phyloP scores from a whole-genome alignment of 2,113 vertebrate species.

The Mesitornis unicolor region DNA sequence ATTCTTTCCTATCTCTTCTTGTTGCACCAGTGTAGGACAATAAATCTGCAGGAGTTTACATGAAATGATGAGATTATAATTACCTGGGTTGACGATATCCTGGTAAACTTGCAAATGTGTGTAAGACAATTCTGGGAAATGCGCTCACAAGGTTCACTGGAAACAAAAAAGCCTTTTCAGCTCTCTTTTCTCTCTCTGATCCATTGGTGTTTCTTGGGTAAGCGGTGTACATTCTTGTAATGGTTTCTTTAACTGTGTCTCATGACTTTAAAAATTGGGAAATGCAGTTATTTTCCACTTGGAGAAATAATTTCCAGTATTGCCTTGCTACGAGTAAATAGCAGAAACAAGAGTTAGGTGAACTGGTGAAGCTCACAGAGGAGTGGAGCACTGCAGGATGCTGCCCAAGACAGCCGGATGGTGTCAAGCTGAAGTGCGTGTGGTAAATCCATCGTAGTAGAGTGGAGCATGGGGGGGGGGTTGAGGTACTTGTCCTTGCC shows the following conservation, averaged over 20 bases:
- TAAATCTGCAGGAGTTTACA: neutral
- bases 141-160: neutral
- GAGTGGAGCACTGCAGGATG: too few species aligned
- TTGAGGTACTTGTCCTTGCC: too few species aligned
- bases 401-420: too few species aligned
- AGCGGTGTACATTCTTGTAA: neutral
- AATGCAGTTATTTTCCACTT: neutral
- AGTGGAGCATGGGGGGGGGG: too few species aligned
- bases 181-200: neutral
- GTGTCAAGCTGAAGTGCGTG: too few species aligned
- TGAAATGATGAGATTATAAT: neutral
- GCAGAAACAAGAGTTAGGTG: too few species aligned
- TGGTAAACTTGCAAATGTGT: neutral
- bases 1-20: neutral
- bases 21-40: neutral
- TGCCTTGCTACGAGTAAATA: neutral
- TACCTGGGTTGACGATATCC: neutral
- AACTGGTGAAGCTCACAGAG: too few species aligned
- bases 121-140: neutral
- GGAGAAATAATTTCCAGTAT: neutral
- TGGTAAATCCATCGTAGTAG: too few species aligned
- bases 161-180: neutral
- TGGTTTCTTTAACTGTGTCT: neutral
- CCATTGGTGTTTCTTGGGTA: neutral
- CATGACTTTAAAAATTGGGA: neutral